These are phyloP conservation scores for Neoscelio sp. DNA, from an alignment of 2,888 invertebrate species.

Conservation along the genomic window DNA sequence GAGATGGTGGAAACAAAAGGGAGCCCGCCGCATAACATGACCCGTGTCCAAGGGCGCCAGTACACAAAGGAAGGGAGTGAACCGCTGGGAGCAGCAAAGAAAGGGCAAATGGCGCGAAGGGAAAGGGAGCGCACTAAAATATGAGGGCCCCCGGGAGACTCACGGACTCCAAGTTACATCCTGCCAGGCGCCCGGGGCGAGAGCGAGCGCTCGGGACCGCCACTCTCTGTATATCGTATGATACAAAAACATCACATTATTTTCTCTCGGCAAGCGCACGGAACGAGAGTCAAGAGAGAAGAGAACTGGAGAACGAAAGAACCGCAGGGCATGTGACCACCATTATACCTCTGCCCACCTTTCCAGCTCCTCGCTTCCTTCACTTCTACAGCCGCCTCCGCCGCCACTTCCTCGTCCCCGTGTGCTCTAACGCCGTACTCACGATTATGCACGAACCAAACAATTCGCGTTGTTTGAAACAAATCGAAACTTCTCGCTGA, in stretches of 20 bases:
- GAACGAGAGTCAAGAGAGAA: slow-evolving; percentile 64
- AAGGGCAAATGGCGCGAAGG: slow-evolving; percentile 65
- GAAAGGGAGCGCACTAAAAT: slow-evolving; percentile 81
- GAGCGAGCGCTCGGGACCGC: slow-evolving; percentile 74
- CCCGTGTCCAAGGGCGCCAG: slow-evolving; percentile 81
- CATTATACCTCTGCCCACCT: slow-evolving; percentile 74
- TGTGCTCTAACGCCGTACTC: slow-evolving; percentile 83
- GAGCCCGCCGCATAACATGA: slow-evolving; percentile 78
- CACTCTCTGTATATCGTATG: slow-evolving; percentile 80
- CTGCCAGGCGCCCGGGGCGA: slow-evolving; percentile 75
- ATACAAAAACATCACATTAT: slow-evolving; percentile 82
- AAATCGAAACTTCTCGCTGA: slow-evolving; percentile 9
- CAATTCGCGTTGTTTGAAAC: slow-evolving; percentile 57
- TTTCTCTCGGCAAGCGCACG: slow-evolving; percentile 75
- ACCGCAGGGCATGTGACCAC: slow-evolving; percentile 77
- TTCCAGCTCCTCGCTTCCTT: slow-evolving; percentile 63
- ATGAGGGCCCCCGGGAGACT: slow-evolving; percentile 80
- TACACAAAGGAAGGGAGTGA: slow-evolving; percentile 73
- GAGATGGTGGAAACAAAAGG: slow-evolving; percentile 69
- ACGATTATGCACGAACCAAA: slow-evolving; percentile 70
- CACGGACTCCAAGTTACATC: slow-evolving; percentile 82
- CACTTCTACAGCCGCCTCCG: slow-evolving; percentile 83
- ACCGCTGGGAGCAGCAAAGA: slow-evolving; percentile 57
- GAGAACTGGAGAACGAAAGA: slow-evolving; percentile 60
- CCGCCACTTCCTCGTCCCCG: slow-evolving; percentile 72